Evolutionary conservation across 2,888 invertebrate genomes (phyloP).

Genomic region (Exocentrus adspersus): DNA sequence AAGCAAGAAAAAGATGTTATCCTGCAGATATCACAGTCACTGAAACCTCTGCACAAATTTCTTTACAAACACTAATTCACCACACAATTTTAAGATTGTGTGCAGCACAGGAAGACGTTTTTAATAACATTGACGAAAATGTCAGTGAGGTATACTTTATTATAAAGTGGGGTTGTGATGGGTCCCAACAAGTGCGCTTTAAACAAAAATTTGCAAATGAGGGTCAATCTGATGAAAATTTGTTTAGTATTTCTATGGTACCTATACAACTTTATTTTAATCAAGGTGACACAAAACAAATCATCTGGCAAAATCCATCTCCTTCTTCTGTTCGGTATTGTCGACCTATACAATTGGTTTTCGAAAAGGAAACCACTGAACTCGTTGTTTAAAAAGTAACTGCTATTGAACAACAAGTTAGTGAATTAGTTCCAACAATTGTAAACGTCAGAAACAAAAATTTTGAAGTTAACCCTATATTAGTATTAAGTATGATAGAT

Average conservation of each 20-base stretch:
- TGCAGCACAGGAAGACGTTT: neutral
- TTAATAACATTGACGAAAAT: neutral
- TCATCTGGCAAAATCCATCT: conserved; percentile 6
- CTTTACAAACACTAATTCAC: neutral
- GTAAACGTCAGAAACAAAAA: conserved; percentile 4
- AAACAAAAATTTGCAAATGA: neutral
- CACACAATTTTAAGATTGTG: neutral
- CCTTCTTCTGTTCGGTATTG: neutral
- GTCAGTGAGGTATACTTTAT: no score
- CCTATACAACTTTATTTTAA: conserved; percentile 1
- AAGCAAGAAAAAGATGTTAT: conserved; percentile 5
- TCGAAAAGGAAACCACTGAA: conserved; percentile 5
- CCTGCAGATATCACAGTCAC: neutral
- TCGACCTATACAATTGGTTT: conserved; percentile 2
- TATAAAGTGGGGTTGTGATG: conserved; percentile 11
- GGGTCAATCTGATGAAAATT: conserved; percentile 2
- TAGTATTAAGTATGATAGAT: conserved; percentile 10
- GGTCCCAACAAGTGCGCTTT: neutral
- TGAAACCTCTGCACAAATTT: neutral
- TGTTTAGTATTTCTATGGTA: conserved; percentile 9
- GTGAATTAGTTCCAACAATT: neutral
- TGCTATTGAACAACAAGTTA: conserved; percentile 2
- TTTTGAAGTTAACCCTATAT: conserved; percentile 12
- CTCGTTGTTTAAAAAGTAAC: neutral
- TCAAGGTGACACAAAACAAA: neutral